Evolutionary conservation across 1,140 invertebrate species (phyloP).

Genomic region (Oedothorax gibbosus): DNA sequence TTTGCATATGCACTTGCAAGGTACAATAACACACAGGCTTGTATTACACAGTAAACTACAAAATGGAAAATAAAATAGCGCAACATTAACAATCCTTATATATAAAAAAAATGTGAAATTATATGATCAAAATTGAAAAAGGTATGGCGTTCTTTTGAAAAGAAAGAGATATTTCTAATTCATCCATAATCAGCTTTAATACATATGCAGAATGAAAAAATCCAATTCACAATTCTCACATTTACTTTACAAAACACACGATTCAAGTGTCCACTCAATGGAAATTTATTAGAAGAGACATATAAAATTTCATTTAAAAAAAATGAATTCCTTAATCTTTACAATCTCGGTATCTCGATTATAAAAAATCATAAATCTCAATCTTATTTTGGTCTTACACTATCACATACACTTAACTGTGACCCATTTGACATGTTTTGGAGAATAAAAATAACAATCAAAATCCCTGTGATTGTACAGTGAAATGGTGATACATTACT

Average conservation of each 20-base stretch:
- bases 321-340: constrained; percentile 42
- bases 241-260: constrained; percentile 53
- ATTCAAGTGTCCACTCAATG: constrained; percentile 25
- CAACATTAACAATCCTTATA: constrained; percentile 10
- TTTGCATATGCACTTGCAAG: constrained; percentile 25
- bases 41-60: constrained; percentile 10
- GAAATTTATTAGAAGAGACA: constrained; percentile 41
- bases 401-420: constrained; percentile 31
- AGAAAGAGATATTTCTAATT: no score
- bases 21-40: constrained; percentile 20
- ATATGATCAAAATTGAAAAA: no score
- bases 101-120: no score
- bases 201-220: not conserved
- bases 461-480: no score
- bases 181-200: not conserved
- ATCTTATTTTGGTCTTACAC: constrained; percentile 32
- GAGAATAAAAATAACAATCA: no score
- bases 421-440: not conserved
- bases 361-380: not conserved
- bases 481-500: no score
- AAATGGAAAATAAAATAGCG: constrained; percentile 2
- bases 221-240: constrained; percentile 39
- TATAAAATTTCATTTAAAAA: constrained; percentile 47
- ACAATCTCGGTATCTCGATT: constrained; percentile 22
- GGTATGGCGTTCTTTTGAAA: no score